Percentiles rank a stretch among this genome's conserved stretches.
These are phyloP conservation scores for Acanthisitta chloris DNA, from an alignment of 2,113 vertebrate genomes.

Conservation along the genomic window DNA sequence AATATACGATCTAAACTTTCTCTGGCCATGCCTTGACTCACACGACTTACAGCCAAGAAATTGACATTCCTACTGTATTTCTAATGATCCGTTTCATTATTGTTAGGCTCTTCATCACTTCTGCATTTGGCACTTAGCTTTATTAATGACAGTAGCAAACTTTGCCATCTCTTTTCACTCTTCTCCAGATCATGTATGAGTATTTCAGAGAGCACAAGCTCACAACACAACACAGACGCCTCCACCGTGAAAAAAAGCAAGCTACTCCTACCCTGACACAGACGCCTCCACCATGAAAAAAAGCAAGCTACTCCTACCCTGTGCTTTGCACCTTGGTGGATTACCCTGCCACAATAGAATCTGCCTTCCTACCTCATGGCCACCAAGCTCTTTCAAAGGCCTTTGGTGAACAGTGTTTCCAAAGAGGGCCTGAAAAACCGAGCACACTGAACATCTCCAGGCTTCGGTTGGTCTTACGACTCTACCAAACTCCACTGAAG, in stretches of 20 bases:
- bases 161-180: not conserved
- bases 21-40: not conserved
- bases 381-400: not conserved
- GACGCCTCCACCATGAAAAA: not conserved
- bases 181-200: not conserved
- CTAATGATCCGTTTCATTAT: not conserved
- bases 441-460: not conserved
- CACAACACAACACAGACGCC: not conserved
- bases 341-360: not conserved
- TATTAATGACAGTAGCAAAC: not conserved
- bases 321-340: not conserved
- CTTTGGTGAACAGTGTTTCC: not conserved
- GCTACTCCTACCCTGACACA: not conserved
- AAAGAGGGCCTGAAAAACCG: not conserved
- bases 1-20: not conserved
- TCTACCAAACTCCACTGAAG: not conserved
- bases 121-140: not conserved
- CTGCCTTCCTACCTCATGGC: accelerated
- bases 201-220: not conserved
- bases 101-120: not conserved
- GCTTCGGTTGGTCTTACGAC: not conserved
- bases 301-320: not conserved
- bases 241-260: not conserved
- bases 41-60: accelerated
- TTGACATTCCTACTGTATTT: not conserved